Percentiles rank a stretch among this genome's conserved stretches.
Evolutionary conservation across 1,140 invertebrate genomes (phyloP).

Genomic region (Brachionus koreanus): DNA sequence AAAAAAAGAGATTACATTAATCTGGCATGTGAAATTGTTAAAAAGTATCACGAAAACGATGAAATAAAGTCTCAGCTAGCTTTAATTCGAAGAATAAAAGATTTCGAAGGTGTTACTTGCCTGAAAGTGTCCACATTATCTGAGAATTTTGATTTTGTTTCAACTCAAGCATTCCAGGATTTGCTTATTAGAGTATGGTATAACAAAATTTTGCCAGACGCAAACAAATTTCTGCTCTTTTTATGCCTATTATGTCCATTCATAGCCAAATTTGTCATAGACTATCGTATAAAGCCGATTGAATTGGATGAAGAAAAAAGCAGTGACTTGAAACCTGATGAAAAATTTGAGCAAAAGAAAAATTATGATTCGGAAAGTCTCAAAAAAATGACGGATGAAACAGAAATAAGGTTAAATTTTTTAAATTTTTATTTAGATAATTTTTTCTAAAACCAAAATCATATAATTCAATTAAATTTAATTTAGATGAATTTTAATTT

Average conservation of each 20-base stretch:
- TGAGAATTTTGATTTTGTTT: conserved; percentile 6
- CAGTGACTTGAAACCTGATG: not conserved
- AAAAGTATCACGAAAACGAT: conserved; percentile 3
- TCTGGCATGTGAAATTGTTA: conserved; percentile 39
- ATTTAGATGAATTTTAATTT: too few species aligned
- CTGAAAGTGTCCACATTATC: not conserved
- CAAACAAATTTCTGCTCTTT: not conserved
- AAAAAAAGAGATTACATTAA: not conserved
- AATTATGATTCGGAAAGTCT: not conserved
- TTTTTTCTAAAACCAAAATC: too few species aligned
- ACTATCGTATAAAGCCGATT: not conserved
- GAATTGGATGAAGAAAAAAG: not conserved
- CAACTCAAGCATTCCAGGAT: conserved; percentile 12
- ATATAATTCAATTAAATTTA: too few species aligned
- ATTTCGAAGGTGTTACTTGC: not conserved
- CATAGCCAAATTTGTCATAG: not conserved
- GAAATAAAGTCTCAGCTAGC: conserved; percentile 18
- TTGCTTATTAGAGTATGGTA: conserved; percentile 24
- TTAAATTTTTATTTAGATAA: not conserved
- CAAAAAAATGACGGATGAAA: not conserved
- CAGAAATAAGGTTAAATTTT: not conserved
- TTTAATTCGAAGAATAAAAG: conserved; percentile 10
- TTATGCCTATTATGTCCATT: conserved; percentile 1
- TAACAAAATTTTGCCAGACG: conserved; percentile 28
- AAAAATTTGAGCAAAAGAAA: not conserved